Conservation (phyloP, 2,113 vertebrate species). For the Megaceryle torquata region DNA sequence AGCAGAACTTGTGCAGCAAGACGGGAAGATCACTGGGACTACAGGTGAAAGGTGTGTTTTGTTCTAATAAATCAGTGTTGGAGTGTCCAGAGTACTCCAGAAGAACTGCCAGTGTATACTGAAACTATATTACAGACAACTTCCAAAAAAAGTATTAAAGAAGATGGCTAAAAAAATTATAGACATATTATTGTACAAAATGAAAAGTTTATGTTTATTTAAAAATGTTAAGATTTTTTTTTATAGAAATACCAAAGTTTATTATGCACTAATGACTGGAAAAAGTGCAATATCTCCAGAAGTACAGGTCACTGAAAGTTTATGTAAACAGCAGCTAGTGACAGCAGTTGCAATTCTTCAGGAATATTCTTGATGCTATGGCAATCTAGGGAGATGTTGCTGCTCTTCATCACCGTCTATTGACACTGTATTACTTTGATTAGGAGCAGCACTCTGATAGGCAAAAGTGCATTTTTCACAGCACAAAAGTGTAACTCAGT, state of each 20-base stretch:
- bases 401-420: constrained; percentile 9
- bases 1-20: background rate
- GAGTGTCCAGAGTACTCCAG: background rate
- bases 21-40: background rate
- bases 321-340: background rate
- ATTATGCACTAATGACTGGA: background rate
- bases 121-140: background rate
- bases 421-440: background rate
- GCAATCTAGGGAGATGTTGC: fast-evolving
- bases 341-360: background rate
- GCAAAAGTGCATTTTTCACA: background rate
- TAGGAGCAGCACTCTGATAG: background rate
- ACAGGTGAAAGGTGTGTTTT: background rate
- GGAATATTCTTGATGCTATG: background rate
- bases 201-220: background rate
- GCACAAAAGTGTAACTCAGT: background rate
- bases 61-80: background rate
- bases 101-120: fast-evolving
- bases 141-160: background rate
- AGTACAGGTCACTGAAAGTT: background rate
- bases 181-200: background rate
- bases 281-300: background rate
- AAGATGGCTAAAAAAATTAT: background rate
- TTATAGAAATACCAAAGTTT: background rate
- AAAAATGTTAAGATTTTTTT: background rate